Evolutionary conservation across 2,888 invertebrate species (phyloP).

Genomic region (Neoascia interrupta): DNA sequence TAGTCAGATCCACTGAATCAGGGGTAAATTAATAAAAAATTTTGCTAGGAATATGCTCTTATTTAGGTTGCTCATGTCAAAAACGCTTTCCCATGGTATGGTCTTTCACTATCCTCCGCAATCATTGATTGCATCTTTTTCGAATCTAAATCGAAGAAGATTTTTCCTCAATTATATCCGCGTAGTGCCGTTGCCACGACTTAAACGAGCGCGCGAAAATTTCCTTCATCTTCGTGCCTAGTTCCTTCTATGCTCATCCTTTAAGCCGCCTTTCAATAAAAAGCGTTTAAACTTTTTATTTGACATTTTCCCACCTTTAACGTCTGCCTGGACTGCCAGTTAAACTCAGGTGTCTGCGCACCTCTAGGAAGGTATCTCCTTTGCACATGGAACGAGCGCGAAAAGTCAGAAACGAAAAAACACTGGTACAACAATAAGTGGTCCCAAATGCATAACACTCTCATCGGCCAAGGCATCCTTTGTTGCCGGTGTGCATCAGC

Average conservation of each 20-base stretch:
- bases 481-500: too few relatives aligned
- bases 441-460: conserved; percentile 62
- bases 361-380: background rate
- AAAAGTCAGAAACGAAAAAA: conserved; percentile 25
- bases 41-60: conserved; percentile 4
- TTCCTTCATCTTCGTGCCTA: too few relatives aligned
- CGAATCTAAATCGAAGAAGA: conserved; percentile 1
- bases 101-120: background rate
- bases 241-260: too few relatives aligned
- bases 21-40: background rate
- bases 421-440: conserved; percentile 68
- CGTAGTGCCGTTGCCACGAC: conserved; percentile 38
- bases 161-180: conserved; percentile 58
- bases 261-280: conserved; percentile 62
- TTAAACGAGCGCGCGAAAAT: conserved; percentile 31
- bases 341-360: conserved; percentile 62
- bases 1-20: background rate
- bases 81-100: conserved; percentile 17
- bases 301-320: conserved; percentile 79
- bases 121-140: conserved; percentile 22
- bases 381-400: conserved; percentile 6
- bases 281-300: conserved; percentile 72
- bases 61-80: conserved; percentile 27
- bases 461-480: conserved; percentile 27
- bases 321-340: conserved; percentile 73